phyloP scores from a whole-genome alignment of 2,113 vertebrate species.

The Panthera tigris region DNA sequence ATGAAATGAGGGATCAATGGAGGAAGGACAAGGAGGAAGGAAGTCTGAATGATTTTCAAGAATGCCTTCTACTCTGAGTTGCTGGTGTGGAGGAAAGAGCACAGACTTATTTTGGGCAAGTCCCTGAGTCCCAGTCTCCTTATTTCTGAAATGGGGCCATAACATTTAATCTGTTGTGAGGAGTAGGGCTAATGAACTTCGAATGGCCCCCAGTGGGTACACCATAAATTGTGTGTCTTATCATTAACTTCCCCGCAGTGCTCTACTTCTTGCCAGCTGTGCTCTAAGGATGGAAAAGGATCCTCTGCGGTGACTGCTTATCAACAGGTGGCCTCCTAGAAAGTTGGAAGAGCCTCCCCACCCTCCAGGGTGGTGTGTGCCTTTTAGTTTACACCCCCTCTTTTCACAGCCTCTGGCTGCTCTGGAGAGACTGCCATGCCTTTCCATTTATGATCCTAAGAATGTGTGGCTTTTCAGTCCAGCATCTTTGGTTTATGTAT shows the following conservation, averaged over 20 bases:
- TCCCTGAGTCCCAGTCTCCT: constrained; percentile 51
- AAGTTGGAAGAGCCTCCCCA: neutral
- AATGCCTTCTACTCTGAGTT: constrained; percentile 25
- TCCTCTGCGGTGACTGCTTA: neutral
- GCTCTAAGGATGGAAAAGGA: neutral
- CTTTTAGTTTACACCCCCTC: neutral
- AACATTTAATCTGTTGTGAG: constrained; percentile 67
- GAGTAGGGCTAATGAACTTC: constrained; percentile 57
- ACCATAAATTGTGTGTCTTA: neutral
- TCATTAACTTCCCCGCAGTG: neutral
- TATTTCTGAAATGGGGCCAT: constrained; percentile 64
- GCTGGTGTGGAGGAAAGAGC: neutral
- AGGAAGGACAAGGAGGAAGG: neutral
- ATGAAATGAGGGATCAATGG: neutral
- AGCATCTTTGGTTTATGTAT: neutral
- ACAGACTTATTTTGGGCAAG: constrained; percentile 26
- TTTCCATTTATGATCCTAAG: neutral
- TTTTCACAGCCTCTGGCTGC: neutral
- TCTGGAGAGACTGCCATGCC: neutral
- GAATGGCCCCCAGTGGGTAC: constrained; percentile 34
- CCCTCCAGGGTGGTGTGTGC: neutral
- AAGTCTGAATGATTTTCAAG: neutral
- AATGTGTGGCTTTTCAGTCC: neutral
- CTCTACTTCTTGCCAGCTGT: neutral
- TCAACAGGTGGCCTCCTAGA: neutral